These are phyloP conservation scores for Ranitomeya variabilis DNA, from an alignment of 2,113 vertebrate species.

Conservation along the genomic window DNA sequence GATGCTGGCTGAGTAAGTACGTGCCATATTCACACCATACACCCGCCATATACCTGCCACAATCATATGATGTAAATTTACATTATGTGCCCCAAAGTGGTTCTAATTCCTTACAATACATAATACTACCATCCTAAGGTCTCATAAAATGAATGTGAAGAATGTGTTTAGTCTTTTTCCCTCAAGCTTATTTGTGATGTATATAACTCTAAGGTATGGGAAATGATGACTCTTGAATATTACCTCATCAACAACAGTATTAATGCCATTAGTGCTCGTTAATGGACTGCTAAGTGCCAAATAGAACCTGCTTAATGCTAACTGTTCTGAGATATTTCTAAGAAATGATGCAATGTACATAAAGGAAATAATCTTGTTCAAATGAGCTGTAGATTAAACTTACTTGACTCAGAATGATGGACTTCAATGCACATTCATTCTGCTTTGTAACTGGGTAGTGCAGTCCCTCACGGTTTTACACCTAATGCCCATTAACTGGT, in stretches of 20 bases:
- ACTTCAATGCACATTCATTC: background rate
- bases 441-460: background rate
- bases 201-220: background rate
- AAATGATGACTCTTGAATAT: background rate
- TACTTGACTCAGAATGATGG: background rate
- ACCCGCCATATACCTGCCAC: too few relatives aligned
- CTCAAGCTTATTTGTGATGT: background rate
- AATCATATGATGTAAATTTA: too few relatives aligned
- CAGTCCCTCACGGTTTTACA: background rate
- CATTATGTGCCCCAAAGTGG: too few relatives aligned
- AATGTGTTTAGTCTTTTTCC: background rate
- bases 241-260: background rate
- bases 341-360: background rate
- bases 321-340: background rate
- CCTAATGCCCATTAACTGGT: background rate
- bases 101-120: too few relatives aligned
- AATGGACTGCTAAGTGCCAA: conserved; percentile 14
- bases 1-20: too few relatives aligned
- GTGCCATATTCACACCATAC: too few relatives aligned
- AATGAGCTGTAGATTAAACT: background rate
- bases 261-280: background rate
- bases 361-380: background rate
- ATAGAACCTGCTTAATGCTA: background rate
- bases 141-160: too few relatives aligned
- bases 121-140: too few relatives aligned